Evolutionary conservation across 2,113 vertebrate species (phyloP).

Genomic region (Cromileptes altivelis): DNA sequence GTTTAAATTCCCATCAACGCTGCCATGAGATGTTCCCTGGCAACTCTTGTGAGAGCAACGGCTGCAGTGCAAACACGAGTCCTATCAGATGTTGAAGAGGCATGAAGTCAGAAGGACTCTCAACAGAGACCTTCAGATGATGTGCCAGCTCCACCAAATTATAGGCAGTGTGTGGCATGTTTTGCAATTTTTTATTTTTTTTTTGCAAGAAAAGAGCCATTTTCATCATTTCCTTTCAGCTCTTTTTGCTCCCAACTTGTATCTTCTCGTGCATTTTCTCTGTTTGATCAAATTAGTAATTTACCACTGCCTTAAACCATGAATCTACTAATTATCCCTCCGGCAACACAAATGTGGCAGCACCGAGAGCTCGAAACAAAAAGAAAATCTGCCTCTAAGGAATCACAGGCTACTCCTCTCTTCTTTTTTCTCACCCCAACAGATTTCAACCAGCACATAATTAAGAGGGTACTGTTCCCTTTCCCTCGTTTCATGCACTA

Average conservation of each 20-base stretch:
- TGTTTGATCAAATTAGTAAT: neutral
- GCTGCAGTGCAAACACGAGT: slow-evolving; percentile 35
- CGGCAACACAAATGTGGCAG: neutral
- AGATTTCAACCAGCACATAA: slow-evolving; percentile 33
- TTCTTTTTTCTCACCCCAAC: neutral
- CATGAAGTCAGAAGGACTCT: slow-evolving; percentile 18
- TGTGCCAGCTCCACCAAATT: neutral
- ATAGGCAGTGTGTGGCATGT: neutral
- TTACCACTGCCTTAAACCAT: neutral
- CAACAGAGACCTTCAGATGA: slow-evolving; percentile 3
- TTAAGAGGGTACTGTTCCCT: slow-evolving; percentile 45
- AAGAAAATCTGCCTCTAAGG: neutral
- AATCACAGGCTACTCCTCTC: slow-evolving; percentile 8
- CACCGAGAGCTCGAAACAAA: neutral
- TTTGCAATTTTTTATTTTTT: neutral
- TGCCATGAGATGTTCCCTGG: slow-evolving; percentile 44
- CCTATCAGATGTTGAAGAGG: slow-evolving; percentile 10
- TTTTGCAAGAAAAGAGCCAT: neutral
- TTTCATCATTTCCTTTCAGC: neutral
- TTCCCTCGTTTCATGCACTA: slow-evolving; percentile 35
- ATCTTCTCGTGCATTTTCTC: neutral
- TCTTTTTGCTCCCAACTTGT: neutral
- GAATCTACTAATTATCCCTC: neutral
- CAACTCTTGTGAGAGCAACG: slow-evolving; percentile 27
- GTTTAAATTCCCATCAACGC: slow-evolving; percentile 21